A percentile compares a stretch with the other conserved stretches of the same genome.
phyloP scores from a whole-genome alignment of 2,888 invertebrate species.

The Lissonota sp. region DNA sequence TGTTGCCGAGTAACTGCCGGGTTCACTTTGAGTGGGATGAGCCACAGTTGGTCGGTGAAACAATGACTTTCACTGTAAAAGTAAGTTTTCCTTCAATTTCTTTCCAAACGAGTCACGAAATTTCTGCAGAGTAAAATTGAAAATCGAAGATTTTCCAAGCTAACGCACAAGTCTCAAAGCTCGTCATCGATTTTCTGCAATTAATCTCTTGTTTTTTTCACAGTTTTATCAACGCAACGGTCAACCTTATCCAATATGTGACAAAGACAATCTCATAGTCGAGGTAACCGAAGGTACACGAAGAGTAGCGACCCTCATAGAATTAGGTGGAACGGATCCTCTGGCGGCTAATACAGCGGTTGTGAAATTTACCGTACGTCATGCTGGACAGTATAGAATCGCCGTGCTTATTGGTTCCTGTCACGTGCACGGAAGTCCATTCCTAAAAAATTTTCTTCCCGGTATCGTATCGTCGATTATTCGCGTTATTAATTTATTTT shows the following conservation, averaged over 20 bases:
- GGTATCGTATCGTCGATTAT: conserved; percentile 78
- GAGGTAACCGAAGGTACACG: conserved; percentile 94
- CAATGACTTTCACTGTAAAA: conserved; percentile 94
- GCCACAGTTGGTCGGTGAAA: conserved; percentile 94
- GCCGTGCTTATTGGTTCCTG: conserved; percentile 93
- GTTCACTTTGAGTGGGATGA: conserved; percentile 96
- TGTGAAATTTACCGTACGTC: conserved; percentile 96
- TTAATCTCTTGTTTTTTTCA: conserved; percentile 62
- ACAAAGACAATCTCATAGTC: conserved; percentile 95
- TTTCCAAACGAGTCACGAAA: no score
- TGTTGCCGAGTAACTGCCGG: conserved; percentile 93
- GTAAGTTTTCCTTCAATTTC: conserved; percentile 77
- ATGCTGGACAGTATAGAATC: conserved; percentile 95
- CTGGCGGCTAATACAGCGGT: conserved; percentile 93
- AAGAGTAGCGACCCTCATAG: conserved; percentile 93
- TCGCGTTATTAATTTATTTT: neutral
- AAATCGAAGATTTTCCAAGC: no score
- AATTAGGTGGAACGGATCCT: conserved; percentile 94
- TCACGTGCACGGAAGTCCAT: conserved; percentile 94
- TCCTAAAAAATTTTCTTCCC: conserved; percentile 92
- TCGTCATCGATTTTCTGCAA: neutral
- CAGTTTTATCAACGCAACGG: conserved; percentile 97
- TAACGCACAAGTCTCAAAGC: no score
- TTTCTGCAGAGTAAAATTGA: no score
- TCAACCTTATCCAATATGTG: conserved; percentile 97